Evolutionary conservation across 2,797 vertebrate species (phyloP).

Genomic region (Apodemus agrarius): DNA sequence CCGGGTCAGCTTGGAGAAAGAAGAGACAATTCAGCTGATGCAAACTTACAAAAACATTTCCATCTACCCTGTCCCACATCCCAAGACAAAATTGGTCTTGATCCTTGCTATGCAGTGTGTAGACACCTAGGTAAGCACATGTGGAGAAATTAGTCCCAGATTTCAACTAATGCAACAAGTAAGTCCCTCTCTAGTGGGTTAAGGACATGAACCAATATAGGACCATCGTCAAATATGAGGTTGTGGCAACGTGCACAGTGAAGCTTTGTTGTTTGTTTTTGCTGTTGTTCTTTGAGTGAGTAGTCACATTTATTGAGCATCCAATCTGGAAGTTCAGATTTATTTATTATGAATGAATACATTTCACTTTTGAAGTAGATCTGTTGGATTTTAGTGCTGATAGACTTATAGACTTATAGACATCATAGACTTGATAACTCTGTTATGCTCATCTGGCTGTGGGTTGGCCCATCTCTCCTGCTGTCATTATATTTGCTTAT

Average conservation of each 20-base stretch:
- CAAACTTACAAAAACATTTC: neutral
- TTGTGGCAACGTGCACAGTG: neutral
- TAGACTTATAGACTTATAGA: too few species aligned
- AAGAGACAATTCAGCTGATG: neutral
- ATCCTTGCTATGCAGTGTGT: neutral
- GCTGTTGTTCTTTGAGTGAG: neutral
- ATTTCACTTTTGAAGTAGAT: neutral
- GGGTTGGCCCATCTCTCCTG: neutral
- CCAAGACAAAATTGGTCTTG: neutral
- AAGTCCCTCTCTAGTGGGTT: neutral
- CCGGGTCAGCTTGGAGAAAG: neutral
- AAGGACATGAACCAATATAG: neutral
- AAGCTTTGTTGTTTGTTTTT: neutral
- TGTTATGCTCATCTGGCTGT: neutral
- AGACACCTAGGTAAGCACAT: neutral
- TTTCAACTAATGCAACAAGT: neutral
- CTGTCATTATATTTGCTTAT: neutral
- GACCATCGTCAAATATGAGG: neutral
- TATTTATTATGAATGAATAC: neutral
- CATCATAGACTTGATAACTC: neutral
- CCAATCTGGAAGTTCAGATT: neutral
- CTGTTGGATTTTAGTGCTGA: neutral
- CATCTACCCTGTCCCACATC: neutral
- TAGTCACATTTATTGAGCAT: neutral
- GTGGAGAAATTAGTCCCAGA: neutral